A percentile compares a stretch with the other conserved stretches of the same genome.
These are phyloP conservation scores for Mechanitis mazaeus DNA, from an alignment of 2,888 invertebrate genomes.

Conservation along the genomic window DNA sequence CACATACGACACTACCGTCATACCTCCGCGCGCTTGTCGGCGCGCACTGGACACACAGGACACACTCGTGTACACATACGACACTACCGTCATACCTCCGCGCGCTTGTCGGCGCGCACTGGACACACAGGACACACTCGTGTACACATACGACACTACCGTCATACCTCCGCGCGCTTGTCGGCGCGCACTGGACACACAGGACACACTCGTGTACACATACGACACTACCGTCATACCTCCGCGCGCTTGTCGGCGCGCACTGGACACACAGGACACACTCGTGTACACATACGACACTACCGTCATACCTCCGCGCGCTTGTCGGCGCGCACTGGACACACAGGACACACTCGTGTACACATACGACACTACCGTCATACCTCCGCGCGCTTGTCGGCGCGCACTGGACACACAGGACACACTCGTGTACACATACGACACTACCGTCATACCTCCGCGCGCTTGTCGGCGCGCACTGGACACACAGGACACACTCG, in stretches of 20 bases:
- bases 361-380: no score
- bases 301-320: constrained; percentile 81
- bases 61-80: neutral
- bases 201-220: neutral
- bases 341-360: neutral
- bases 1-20: no score
- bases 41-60: constrained; percentile 81
- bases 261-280: constrained; percentile 71
- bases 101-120: constrained; percentile 97
- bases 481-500: no score
- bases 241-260: constrained; percentile 96
- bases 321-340: constrained; percentile 93
- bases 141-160: no score
- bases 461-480: no score
- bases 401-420: constrained; percentile 81
- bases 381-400: constrained; percentile 93
- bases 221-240: constrained; percentile 39
- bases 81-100: constrained; percentile 73
- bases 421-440: neutral
- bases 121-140: constrained; percentile 19
- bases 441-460: no score
- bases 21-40: constrained; percentile 93
- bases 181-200: constrained; percentile 88
- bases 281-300: no score
- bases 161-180: constrained; percentile 86